phyloP scores from a whole-genome alignment of 1,140 invertebrate species.

The Trachymyrmex septentrionalis region DNA sequence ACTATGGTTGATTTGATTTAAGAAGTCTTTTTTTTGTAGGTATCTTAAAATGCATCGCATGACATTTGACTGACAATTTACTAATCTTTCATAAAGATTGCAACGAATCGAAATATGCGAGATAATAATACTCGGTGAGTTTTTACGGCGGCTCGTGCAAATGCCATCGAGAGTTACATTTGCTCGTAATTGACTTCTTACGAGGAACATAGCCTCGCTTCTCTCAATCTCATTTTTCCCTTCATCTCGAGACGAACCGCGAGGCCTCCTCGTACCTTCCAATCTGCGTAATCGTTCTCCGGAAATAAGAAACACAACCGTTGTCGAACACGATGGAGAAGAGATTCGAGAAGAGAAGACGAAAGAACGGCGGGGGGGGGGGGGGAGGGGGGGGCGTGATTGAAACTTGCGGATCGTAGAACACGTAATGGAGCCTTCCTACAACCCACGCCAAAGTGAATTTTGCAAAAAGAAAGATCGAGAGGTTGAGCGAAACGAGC shows the following conservation, averaged over 20 bases:
- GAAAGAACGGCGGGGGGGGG: not conserved
- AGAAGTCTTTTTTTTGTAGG: not conserved
- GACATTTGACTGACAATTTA: slow-evolving; percentile 1
- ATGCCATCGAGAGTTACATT: slow-evolving; percentile 14
- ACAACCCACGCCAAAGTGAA: slow-evolving; percentile 5
- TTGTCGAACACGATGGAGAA: slow-evolving; percentile 14
- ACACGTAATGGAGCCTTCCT: slow-evolving; percentile 61
- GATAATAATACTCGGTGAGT: slow-evolving; percentile 8
- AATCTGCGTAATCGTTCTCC: slow-evolving; percentile 80
- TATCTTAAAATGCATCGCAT: not conserved
- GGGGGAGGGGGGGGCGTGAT: slow-evolving; percentile 46
- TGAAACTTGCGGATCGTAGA: slow-evolving; percentile 64
- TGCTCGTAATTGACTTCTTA: slow-evolving; percentile 59
- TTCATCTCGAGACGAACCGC: slow-evolving; percentile 38
- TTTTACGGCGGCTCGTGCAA: slow-evolving; percentile 30
- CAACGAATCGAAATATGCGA: not conserved
- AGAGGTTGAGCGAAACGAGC: slow-evolving; percentile 7
- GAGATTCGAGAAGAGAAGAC: not conserved
- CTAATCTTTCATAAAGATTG: slow-evolving; percentile 11
- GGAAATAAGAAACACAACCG: slow-evolving; percentile 76
- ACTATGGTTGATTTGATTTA: too few relatives aligned
- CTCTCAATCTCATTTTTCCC: slow-evolving; percentile 68
- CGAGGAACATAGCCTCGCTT: not conserved
- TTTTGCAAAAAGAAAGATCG: slow-evolving; percentile 21
- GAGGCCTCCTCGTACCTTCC: slow-evolving; percentile 74